Percentiles rank a stretch among this genome's conserved stretches.
Evolutionary conservation across 2,113 vertebrate genomes (phyloP).

Genomic region (Gallinago undulata): DNA sequence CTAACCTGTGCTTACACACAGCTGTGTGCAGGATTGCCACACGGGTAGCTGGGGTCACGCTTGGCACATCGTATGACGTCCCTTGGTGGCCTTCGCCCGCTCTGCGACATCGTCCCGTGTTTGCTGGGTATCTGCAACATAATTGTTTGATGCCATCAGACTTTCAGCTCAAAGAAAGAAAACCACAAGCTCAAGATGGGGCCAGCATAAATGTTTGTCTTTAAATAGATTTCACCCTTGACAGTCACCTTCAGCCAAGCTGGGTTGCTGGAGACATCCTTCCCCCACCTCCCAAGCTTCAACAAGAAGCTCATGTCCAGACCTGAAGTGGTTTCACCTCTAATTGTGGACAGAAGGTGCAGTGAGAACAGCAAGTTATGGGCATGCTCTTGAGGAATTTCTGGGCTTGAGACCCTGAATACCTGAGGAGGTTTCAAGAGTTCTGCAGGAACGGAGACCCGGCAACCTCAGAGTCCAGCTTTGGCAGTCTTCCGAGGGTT

Average conservation of each 20-base stretch:
- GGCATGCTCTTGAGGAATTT: not conserved
- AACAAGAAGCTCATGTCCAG: not conserved
- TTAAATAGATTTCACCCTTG: not conserved
- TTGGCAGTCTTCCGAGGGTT: not conserved
- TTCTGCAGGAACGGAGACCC: not conserved
- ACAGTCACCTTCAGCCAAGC: not conserved
- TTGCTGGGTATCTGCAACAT: not conserved
- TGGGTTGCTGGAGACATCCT: not conserved
- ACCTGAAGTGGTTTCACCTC: not conserved
- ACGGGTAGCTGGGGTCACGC: not conserved
- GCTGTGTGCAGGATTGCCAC: not conserved
- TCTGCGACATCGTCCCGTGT: accelerated
- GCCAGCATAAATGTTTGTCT: not conserved
- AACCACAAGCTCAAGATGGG: not conserved
- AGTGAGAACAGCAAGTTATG: accelerated
- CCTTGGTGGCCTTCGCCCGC: accelerated
- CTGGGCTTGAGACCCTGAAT: not conserved
- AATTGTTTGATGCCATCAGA: not conserved
- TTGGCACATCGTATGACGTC: accelerated
- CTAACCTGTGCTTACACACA: not conserved
- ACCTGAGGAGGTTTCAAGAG: not conserved
- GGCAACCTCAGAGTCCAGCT: not conserved
- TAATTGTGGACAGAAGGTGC: not conserved
- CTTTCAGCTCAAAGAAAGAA: not conserved
- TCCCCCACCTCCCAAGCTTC: not conserved